Evolutionary conservation across 2,888 invertebrate genomes (phyloP), one percentile per base, ranked within the genome.

Genomic region (Amblyjoppa fuscipennis): DNA sequence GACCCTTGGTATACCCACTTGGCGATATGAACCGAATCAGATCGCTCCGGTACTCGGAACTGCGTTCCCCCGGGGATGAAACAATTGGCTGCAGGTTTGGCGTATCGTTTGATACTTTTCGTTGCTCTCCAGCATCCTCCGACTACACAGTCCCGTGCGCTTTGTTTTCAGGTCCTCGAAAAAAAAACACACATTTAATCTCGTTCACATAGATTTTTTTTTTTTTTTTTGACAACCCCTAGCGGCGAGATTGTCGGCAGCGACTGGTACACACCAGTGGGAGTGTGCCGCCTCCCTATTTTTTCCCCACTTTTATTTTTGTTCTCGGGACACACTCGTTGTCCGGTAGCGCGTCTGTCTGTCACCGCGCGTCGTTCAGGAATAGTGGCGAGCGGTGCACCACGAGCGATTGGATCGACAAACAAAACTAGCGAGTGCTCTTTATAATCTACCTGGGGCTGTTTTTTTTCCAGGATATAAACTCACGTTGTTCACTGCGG

Each of bases 351-450:
- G 59, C 74, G 64, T 51, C 77, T 80, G 70, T 78, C 76, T 59
- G 74, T 80, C 76, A 79, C 75, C 80, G 75, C 66, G 20, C 49
- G 45, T 13, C 61, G 73, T 51, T 70, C 56, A 56, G 56, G 64
- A 49, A 61, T 56, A 13, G 34, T 31, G n/a, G 20, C 34, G 45
- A 49, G 64, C 31, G 75, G 49, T 64, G 45, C 49, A 81, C 56
- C 68, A 77, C 64, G 78, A 83, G 74, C 80, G 80, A 85, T 82
- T 80, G 59, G 73, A 85, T 85, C 75, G 84, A 66, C 80, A 84
- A 85, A 87, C 79, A 87, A 84, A 81, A 78, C 76, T 84, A 71
- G 68, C 9, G 70, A 28, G 73, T 51, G n/a, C 76, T 68, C 71
- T 69, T 38, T 49, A 38, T 49, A 59, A 13, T 59, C 49, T 64